Percentiles rank a stretch among this genome's conserved stretches.
Conservation (phyloP, 2,888 invertebrate genomes). For the Leucania comma region DNA sequence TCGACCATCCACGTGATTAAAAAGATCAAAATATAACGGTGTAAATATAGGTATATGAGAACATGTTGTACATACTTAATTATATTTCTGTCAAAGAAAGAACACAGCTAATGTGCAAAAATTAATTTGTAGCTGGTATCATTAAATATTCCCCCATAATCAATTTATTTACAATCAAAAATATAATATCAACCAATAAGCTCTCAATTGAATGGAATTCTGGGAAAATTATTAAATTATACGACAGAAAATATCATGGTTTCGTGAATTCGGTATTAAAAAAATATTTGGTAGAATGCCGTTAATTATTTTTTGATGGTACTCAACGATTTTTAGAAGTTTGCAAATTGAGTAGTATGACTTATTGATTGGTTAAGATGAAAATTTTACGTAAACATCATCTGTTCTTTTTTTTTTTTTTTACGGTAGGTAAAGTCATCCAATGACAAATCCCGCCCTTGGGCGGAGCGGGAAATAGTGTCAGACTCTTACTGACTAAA, state of each 20-base stretch:
- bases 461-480: too few relatives aligned
- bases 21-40: too few relatives aligned
- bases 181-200: neutral
- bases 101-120: too few relatives aligned
- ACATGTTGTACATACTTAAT: too few relatives aligned
- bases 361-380: neutral
- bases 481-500: too few relatives aligned
- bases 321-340: neutral
- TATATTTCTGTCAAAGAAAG: too few relatives aligned
- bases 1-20: too few relatives aligned
- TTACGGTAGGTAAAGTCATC: too few relatives aligned
- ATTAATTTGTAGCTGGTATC: neutral
- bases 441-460: too few relatives aligned
- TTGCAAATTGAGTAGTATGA: neutral
- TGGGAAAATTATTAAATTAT: neutral
- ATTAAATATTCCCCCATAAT: neutral
- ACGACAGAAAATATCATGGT: constrained; percentile 2
- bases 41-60: too few relatives aligned
- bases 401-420: too few relatives aligned
- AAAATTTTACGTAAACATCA: neutral
- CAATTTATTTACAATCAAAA: neutral
- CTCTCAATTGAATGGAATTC: constrained; percentile 5
- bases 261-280: neutral
- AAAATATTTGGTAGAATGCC: neutral
- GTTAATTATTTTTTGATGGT: neutral